Evolutionary conservation across 2,113 vertebrate genomes (phyloP).

Genomic region (Pungitius pungitius): DNA sequence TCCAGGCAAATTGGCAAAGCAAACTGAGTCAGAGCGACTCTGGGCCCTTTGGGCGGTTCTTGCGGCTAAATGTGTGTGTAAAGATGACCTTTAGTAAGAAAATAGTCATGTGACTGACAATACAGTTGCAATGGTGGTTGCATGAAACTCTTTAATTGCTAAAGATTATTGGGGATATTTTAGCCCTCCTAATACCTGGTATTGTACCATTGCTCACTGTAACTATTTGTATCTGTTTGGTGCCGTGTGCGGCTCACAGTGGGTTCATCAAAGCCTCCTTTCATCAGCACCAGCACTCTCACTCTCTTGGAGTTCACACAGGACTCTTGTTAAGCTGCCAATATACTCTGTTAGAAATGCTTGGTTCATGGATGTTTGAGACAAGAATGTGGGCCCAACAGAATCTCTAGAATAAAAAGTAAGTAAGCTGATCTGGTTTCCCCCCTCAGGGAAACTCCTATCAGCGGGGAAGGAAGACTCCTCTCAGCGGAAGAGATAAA

Average conservation of each 20-base stretch:
- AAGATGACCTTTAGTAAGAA: background rate
- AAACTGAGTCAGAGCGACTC: no score
- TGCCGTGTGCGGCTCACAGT: background rate
- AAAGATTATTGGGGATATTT: background rate
- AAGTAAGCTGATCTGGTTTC: slow-evolving; percentile 29
- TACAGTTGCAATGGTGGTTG: background rate
- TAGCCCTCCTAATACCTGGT: background rate
- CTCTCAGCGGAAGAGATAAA: slow-evolving; percentile 37
- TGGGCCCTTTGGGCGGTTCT: background rate
- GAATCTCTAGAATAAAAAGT: background rate
- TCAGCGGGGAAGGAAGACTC: slow-evolving; percentile 69
- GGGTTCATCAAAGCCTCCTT: background rate
- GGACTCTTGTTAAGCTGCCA: background rate
- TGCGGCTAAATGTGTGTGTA: background rate
- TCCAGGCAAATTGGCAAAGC: no score
- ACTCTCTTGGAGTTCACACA: background rate
- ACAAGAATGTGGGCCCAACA: background rate
- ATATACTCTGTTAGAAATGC: background rate
- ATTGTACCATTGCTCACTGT: background rate
- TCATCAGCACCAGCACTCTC: background rate
- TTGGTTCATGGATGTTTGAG: background rate
- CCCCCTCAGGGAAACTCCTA: slow-evolving; percentile 47
- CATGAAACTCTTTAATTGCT: background rate
- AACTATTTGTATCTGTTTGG: background rate
- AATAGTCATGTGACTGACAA: background rate